Conservation (phyloP, 1,140 invertebrate genomes). For the Periplaneta americana region DNA sequence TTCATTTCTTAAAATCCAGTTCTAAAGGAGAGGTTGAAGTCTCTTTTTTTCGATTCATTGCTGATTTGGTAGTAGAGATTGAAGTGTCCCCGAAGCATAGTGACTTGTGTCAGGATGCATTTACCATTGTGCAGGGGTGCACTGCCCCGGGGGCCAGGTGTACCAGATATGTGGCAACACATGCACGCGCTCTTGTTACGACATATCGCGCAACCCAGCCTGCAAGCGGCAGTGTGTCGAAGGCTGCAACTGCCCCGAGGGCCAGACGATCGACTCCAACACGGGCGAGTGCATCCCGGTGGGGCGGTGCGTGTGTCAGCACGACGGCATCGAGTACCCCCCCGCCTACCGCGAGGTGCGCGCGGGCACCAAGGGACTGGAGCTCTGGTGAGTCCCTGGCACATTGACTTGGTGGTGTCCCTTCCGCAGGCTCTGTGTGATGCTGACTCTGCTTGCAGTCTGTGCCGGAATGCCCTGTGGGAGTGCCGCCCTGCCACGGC, state of each 20-base stretch:
- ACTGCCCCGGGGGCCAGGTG: conserved; percentile 69
- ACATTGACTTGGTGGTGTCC: too few relatives aligned
- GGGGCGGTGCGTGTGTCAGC: conserved; percentile 66
- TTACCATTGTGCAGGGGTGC: conserved; percentile 53
- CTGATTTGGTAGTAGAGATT: too few relatives aligned
- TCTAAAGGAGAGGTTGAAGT: too few relatives aligned
- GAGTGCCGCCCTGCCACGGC: conserved; percentile 57
- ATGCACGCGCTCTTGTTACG: conserved; percentile 63
- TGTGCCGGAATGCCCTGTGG: conserved; percentile 71
- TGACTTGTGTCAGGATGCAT: too few relatives aligned
- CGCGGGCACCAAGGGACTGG: conserved; percentile 52
- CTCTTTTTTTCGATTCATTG: too few relatives aligned
- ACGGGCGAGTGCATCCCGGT: conserved; percentile 70
- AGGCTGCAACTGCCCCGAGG: conserved; percentile 80
- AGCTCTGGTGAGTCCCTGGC: conserved; percentile 68
- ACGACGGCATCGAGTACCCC: conserved; percentile 64
- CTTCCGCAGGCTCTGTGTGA: too few relatives aligned
- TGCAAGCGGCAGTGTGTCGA: conserved; percentile 71
- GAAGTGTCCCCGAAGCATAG: too few relatives aligned
- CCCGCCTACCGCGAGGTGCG: conserved; percentile 69
- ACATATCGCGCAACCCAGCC: conserved; percentile 44
- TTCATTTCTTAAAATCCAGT: too few relatives aligned
- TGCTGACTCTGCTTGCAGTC: conserved; percentile 29
- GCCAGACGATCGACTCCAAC: conserved; percentile 60
- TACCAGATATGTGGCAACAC: conserved; percentile 75